Conservation (phyloP, 1,140 invertebrate genomes). For the Diachasma alloeum region DNA sequence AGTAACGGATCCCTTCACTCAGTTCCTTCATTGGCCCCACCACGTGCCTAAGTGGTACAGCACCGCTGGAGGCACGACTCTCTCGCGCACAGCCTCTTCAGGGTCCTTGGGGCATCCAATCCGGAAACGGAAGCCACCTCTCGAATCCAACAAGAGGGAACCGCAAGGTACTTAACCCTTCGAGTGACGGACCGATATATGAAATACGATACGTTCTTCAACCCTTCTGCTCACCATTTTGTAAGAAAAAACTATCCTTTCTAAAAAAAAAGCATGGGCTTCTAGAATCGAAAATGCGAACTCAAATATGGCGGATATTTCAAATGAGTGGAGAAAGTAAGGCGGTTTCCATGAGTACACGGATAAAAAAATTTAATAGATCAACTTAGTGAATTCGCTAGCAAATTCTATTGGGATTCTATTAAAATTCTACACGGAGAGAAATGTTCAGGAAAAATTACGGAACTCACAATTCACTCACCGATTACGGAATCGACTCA, state of each 20-base stretch:
- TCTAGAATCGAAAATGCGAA: no score
- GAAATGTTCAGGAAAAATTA: no score
- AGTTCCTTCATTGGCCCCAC: constrained; percentile 52
- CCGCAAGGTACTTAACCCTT: constrained; percentile 54
- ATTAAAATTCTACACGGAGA: no score
- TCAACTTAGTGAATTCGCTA: no score
- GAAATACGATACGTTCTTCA: constrained; percentile 47
- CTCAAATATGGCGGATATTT: no score
- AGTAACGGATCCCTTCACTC: constrained; percentile 40
- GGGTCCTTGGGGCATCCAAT: constrained; percentile 50
- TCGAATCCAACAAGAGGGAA: constrained; percentile 27
- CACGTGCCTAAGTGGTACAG: constrained; percentile 12
- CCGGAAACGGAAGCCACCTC: constrained; percentile 60
- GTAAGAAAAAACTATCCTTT: neutral
- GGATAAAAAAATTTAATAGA: no score
- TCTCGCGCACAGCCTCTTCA: constrained; percentile 38
- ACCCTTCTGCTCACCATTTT: neutral
- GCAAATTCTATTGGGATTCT: no score
- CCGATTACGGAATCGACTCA: no score
- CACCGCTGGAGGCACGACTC: neutral
- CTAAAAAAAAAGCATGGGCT: no score
- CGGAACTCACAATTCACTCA: no score
- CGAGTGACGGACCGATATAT: constrained; percentile 31
- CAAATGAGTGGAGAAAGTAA: no score
- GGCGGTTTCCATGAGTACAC: no score